Evolutionary conservation across 2,113 vertebrate species (phyloP).

Genomic region (Mungos mungo): DNA sequence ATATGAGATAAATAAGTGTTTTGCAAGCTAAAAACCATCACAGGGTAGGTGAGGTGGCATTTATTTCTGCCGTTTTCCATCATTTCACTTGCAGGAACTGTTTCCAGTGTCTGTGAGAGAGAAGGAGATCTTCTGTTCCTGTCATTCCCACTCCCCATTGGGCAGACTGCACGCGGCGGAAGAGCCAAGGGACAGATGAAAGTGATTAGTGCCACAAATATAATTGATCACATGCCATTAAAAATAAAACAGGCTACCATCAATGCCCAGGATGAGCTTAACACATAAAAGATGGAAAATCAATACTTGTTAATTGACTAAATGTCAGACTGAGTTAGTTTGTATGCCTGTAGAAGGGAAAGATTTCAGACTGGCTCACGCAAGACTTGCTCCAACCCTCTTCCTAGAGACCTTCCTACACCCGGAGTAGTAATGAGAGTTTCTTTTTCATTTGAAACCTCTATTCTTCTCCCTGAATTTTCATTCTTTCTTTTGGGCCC

Average conservation of each 20-base stretch:
- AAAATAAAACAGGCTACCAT: not conserved
- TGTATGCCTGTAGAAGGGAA: too few species aligned
- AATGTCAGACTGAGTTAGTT: not conserved
- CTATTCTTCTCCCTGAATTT: not conserved
- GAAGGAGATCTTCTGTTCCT: not conserved
- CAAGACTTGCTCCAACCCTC: not conserved
- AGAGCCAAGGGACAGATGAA: not conserved
- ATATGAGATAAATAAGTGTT: not conserved
- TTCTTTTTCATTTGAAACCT: not conserved
- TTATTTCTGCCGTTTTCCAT: not conserved
- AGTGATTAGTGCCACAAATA: not conserved
- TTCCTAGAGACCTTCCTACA: not conserved
- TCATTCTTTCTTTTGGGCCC: not conserved
- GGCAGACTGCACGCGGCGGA: not conserved
- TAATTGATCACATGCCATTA: not conserved
- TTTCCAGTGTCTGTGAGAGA: not conserved
- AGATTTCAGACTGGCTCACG: not conserved
- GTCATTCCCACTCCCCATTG: not conserved
- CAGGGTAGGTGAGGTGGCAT: not conserved
- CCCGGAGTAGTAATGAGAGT: not conserved
- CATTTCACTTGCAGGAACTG: not conserved
- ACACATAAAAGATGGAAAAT: not conserved
- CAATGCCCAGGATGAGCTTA: not conserved
- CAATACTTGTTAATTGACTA: not conserved
- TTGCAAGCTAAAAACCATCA: not conserved